A percentile compares a stretch with the other conserved stretches of the same genome.
Evolutionary conservation across 2,113 vertebrate genomes (phyloP).

Genomic region (Notarius quadriscutis): DNA sequence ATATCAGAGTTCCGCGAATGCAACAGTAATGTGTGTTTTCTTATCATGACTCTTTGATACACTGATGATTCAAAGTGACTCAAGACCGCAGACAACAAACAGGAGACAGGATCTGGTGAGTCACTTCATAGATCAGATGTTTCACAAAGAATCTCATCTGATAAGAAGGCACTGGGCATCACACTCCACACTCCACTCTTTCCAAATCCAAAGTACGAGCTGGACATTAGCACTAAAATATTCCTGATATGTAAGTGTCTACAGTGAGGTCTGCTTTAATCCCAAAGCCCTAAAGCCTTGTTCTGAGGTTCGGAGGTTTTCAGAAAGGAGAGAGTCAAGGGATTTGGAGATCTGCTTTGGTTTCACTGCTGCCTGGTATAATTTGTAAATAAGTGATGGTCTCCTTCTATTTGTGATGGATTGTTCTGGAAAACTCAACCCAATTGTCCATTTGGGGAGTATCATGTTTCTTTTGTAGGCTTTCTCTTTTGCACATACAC

Average conservation of each 20-base stretch:
- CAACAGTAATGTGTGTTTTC: neutral
- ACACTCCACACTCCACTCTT: neutral
- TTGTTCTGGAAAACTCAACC: slow-evolving; percentile 24
- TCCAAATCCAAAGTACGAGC: slow-evolving; percentile 7
- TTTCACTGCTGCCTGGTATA: slow-evolving; percentile 11
- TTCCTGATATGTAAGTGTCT: slow-evolving; percentile 24
- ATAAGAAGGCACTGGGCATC: neutral
- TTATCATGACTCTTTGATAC: neutral
- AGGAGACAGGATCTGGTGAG: slow-evolving; percentile 10
- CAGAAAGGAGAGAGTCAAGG: neutral
- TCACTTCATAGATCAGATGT: slow-evolving; percentile 1
- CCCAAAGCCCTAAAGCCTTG: slow-evolving; percentile 8
- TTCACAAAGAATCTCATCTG: neutral
- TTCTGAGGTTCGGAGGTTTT: neutral
- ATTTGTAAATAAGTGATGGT: slow-evolving; percentile 18
- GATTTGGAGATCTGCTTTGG: neutral
- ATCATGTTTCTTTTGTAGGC: neutral
- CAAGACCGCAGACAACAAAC: neutral
- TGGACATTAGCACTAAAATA: slow-evolving; percentile 4
- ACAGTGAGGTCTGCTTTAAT: neutral
- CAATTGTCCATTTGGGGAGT: slow-evolving; percentile 12
- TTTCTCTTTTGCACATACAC: neutral
- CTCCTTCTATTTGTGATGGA: slow-evolving; percentile 35
- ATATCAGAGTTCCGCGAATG: neutral
- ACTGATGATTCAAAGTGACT: slow-evolving; percentile 27